Percentiles rank a stretch among this genome's conserved stretches.
phyloP scores from a whole-genome alignment of 2,797 vertebrate genomes.

The Clarias laeviceps region DNA sequence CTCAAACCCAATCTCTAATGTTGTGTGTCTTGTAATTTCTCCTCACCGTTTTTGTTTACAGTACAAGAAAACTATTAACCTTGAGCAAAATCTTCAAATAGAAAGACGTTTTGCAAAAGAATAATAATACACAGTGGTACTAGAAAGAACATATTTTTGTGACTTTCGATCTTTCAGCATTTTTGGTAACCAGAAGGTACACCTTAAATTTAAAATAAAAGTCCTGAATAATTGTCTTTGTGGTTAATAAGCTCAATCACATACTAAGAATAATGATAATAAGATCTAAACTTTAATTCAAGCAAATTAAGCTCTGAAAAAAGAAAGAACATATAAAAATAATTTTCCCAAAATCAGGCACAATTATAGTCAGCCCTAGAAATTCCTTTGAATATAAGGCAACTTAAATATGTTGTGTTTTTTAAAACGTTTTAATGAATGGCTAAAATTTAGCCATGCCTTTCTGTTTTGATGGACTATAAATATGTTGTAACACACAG shows the following conservation, averaged over 20 bases:
- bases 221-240: background rate
- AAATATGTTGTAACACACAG: background rate
- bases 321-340: background rate
- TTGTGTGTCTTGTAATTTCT: no score
- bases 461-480: background rate
- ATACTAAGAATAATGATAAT: background rate
- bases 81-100: no score
- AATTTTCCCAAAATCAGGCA: background rate
- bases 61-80: no score
- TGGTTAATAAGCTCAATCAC: background rate
- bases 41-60: no score
- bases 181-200: no score
- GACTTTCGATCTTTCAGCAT: no score
- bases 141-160: no score
- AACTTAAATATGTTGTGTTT: background rate
- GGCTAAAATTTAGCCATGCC: background rate
- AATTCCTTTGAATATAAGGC: background rate
- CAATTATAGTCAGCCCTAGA: background rate
- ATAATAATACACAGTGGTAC: no score
- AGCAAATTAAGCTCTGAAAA: background rate
- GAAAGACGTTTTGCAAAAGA: no score
- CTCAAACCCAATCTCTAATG: no score
- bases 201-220: background rate
- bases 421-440: background rate
- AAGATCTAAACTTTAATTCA: background rate